These are phyloP conservation scores for Diachasma alloeum DNA, from an alignment of 1,140 invertebrate genomes.

Conservation along the genomic window DNA sequence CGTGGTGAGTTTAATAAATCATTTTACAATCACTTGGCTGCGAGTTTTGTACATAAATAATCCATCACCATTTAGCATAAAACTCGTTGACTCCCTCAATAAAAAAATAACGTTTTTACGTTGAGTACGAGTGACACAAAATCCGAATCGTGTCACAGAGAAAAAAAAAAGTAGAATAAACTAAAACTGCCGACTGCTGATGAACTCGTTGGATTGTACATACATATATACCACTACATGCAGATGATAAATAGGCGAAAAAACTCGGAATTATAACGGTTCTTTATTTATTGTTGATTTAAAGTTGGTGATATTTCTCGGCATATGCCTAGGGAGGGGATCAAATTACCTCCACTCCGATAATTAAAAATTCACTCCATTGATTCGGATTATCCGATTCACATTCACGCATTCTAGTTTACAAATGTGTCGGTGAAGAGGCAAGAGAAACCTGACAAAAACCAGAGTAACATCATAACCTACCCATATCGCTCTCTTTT, in stretches of 20 bases:
- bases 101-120: neutral
- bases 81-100: neutral
- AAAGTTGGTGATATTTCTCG: neutral
- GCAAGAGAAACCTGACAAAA: neutral
- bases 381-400: too few relatives aligned
- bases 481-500: neutral
- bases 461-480: neutral
- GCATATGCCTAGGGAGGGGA: neutral
- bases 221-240: neutral
- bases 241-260: neutral
- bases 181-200: conserved; percentile 24
- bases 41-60: conserved; percentile 34
- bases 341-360: neutral
- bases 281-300: neutral
- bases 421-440: neutral
- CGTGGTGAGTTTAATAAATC: conserved; percentile 74
- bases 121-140: neutral
- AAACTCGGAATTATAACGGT: conserved; percentile 1
- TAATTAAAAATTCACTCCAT: neutral
- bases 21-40: conserved; percentile 40
- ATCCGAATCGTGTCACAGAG: conserved; percentile 8
- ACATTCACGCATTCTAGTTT: neutral
- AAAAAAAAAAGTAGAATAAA: conserved; percentile 26
- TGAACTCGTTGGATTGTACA: neutral
- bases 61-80: neutral